phyloP scores from a whole-genome alignment of 1,140 invertebrate genomes.

The Zaprionus ghesquierei region DNA sequence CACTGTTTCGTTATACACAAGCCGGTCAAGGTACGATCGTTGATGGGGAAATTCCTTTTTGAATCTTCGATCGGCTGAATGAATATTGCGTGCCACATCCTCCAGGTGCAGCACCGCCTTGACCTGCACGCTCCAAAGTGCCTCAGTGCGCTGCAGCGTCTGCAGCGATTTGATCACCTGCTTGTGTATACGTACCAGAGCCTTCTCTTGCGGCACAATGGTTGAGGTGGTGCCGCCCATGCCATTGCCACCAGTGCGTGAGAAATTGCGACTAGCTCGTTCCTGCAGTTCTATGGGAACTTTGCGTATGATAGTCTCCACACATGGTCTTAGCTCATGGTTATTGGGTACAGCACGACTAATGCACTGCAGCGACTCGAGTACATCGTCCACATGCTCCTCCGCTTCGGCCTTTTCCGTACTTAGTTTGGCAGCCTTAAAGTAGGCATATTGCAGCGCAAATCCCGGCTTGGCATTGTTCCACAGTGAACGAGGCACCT shows the following conservation, averaged over 20 bases:
- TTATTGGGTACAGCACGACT: conserved; percentile 87
- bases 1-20: conserved; percentile 87
- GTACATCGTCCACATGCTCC: conserved; percentile 96
- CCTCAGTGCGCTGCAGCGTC: conserved; percentile 93
- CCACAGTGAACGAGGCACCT: conserved; percentile 96
- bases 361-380: conserved; percentile 92
- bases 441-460: conserved; percentile 94
- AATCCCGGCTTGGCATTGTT: conserved; percentile 91
- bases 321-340: conserved; percentile 87
- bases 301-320: conserved; percentile 95
- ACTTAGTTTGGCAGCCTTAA: conserved; percentile 98
- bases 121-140: conserved; percentile 95
- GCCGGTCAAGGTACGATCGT: conserved; percentile 84
- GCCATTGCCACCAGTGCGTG: conserved; percentile 86
- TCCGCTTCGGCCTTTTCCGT: conserved; percentile 98
- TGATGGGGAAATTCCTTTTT: conserved; percentile 89
- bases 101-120: conserved; percentile 92
- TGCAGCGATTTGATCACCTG: conserved; percentile 94
- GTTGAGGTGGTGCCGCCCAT: conserved; percentile 86
- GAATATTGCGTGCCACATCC: conserved; percentile 92
- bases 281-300: conserved; percentile 88
- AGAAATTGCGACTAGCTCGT: conserved; percentile 84
- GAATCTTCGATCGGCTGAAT: conserved; percentile 89
- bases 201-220: conserved; percentile 90
- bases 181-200: conserved; percentile 91